Percentiles rank a stretch among this genome's conserved stretches.
Evolutionary conservation across 2,113 vertebrate genomes (phyloP).

Genomic region (Platysteira castanea): DNA sequence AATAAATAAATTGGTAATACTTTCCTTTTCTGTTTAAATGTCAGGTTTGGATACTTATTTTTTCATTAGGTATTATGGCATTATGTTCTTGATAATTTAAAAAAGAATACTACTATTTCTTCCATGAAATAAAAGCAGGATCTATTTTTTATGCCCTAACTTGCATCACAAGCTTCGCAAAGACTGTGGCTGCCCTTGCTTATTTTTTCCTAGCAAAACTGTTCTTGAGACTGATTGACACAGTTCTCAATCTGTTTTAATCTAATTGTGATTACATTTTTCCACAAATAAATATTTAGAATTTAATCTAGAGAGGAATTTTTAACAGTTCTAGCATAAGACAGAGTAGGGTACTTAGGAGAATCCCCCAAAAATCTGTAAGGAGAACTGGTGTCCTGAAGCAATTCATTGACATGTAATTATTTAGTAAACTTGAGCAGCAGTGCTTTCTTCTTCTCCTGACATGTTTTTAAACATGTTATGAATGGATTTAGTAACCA

Average conservation of each 20-base stretch:
- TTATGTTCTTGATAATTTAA: not conserved
- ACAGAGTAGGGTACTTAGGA: not conserved
- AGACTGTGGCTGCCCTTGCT: not conserved
- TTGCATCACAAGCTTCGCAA: not conserved
- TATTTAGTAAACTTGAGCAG: not conserved
- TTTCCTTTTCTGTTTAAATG: not conserved
- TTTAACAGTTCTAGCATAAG: not conserved
- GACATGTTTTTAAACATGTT: not conserved
- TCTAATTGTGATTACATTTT: not conserved
- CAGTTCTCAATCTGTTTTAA: not conserved
- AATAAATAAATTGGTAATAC: not conserved
- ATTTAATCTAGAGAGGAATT: not conserved
- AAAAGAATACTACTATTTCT: not conserved
- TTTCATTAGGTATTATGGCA: not conserved
- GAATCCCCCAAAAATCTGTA: not conserved
- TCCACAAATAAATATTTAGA: not conserved
- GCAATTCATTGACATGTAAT: not conserved
- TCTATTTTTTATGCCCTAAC: not conserved
- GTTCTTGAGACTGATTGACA: not conserved
- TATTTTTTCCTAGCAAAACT: not conserved
- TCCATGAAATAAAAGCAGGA: not conserved
- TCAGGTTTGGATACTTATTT: not conserved
- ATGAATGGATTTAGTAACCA: not conserved
- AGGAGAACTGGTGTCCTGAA: not conserved
- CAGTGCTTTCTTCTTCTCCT: not conserved